Evolutionary conservation across 2,888 invertebrate species (phyloP).

Genomic region (Cremastinae sp.): DNA sequence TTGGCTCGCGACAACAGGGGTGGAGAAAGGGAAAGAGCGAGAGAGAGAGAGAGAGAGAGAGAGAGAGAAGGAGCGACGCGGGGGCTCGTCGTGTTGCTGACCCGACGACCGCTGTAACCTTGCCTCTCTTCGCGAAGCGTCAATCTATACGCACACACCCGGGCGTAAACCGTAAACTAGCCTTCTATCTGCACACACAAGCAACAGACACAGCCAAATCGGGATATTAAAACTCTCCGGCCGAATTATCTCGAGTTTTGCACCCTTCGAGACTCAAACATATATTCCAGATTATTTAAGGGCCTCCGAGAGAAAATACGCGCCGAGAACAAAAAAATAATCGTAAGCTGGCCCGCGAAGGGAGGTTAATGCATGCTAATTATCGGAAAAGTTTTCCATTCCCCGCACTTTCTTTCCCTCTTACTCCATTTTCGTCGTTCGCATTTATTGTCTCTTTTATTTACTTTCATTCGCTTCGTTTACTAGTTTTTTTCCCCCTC

Average conservation of each 20-base stretch:
- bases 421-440: constrained; percentile 1
- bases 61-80: constrained; percentile 55
- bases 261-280: constrained; percentile 31
- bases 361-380: constrained; percentile 45
- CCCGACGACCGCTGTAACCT: constrained; percentile 79
- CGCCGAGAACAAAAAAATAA: constrained; percentile 13
- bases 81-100: constrained; percentile 78
- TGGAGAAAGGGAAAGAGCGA: constrained; percentile 61
- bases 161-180: too few relatives aligned
- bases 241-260: constrained; percentile 50
- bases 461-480: not conserved
- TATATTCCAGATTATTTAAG: constrained; percentile 2
- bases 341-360: constrained; percentile 28
- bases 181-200: not conserved
- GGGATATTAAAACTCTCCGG: constrained; percentile 54
- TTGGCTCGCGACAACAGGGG: constrained; percentile 59
- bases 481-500: not conserved
- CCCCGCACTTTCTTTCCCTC: not conserved
- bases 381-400: constrained; percentile 49
- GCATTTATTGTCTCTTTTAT: not conserved
- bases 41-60: too few relatives aligned
- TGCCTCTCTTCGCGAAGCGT: constrained; percentile 61
- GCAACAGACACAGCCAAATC: constrained; percentile 5
- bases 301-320: constrained; percentile 31
- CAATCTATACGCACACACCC: not conserved